Percentiles rank a stretch among this genome's conserved stretches.
phyloP scores from a whole-genome alignment of 37 sponge, comb jelly and placozoan species.

The Spongilla lacustris region DNA sequence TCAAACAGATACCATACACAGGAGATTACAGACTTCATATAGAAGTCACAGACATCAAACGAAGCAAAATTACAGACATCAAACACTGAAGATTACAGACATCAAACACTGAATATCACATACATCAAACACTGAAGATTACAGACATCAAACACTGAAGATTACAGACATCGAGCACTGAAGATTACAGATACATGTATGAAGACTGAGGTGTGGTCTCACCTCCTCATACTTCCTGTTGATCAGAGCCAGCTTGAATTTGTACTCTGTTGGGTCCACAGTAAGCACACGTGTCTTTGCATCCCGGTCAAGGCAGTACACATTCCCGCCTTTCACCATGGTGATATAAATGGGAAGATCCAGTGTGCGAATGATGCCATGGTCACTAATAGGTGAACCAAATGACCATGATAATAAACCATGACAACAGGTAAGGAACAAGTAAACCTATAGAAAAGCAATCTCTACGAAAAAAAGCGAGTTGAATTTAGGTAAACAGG shows the following conservation, averaged over 20 bases:
- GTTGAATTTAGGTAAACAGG: too few species aligned
- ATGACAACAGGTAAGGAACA: too few species aligned
- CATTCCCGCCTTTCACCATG: conserved; percentile 85
- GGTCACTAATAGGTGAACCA: conserved; percentile 62
- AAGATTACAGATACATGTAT: too few species aligned
- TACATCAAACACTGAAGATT: neutral
- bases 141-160: neutral
- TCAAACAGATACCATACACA: neutral
- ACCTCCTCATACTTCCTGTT: conserved; percentile 96
- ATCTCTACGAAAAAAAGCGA: too few species aligned
- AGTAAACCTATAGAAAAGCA: too few species aligned
- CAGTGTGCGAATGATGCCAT: conserved; percentile 96
- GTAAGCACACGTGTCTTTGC: conserved; percentile 85
- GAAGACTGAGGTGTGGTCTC: too few species aligned
- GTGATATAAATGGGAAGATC: conserved; percentile 98
- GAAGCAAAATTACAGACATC: neutral
- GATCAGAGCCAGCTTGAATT: conserved; percentile 97
- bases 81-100: too few species aligned
- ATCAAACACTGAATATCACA: neutral
- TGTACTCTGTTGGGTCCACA: conserved; percentile 95
- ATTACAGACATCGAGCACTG: neutral
- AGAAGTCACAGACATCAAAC: neutral
- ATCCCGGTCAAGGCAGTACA: conserved; percentile 95
- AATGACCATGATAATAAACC: neutral
- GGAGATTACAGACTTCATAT: neutral